Conservation (phyloP, 2,797 vertebrate species). For the Molothrus aeneus region DNA sequence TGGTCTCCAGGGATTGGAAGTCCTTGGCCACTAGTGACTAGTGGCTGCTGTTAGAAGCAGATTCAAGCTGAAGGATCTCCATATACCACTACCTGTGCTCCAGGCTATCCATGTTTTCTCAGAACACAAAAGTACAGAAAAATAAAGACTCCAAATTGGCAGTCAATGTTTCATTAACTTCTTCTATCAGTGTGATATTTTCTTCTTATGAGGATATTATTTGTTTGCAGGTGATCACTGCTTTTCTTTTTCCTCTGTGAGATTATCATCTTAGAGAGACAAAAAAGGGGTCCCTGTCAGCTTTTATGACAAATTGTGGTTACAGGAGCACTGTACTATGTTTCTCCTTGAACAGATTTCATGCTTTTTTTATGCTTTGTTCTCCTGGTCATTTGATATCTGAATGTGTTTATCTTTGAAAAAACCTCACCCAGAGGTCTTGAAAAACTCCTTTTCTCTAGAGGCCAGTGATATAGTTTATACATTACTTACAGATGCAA, state of each 20-base stretch:
- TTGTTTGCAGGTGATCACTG: not conserved
- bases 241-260: not conserved
- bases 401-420: conserved; percentile 49
- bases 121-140: not conserved
- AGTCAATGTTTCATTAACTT: not conserved
- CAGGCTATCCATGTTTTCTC: not conserved
- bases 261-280: not conserved
- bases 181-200: not conserved
- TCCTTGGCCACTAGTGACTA: not conserved
- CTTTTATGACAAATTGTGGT: not conserved
- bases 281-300: not conserved
- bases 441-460: conserved; percentile 16
- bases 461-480: not conserved
- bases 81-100: not conserved
- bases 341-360: conserved; percentile 40
- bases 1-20: not conserved
- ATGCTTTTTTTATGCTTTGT: not conserved
- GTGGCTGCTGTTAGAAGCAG: not conserved
- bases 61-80: not conserved
- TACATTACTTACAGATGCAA: conserved; percentile 10
- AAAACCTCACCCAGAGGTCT: conserved; percentile 12
- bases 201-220: not conserved
- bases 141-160: not conserved
- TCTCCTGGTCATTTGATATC: not conserved
- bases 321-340: not conserved